Conservation (phyloP, 2,113 vertebrate genomes). For the Equus przewalskii region DNA sequence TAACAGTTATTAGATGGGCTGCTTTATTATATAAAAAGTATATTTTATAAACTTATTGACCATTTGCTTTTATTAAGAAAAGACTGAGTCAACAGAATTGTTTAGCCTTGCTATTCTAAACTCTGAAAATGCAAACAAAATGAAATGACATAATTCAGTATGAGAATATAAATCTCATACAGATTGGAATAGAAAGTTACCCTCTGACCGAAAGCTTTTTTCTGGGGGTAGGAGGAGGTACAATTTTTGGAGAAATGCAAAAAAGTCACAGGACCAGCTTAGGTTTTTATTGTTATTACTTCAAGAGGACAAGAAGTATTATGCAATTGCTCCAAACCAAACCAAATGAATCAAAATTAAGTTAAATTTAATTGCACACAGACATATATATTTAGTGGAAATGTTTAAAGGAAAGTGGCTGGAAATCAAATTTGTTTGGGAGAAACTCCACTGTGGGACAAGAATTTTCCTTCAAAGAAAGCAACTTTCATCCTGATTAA, state of each 20-base stretch:
- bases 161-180: background rate
- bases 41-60: background rate
- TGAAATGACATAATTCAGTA: background rate
- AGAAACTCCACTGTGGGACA: background rate
- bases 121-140: constrained; percentile 39
- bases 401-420: background rate
- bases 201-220: constrained; percentile 1
- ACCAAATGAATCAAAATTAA: constrained; percentile 18
- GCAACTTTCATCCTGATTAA: background rate
- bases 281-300: constrained; percentile 40
- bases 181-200: background rate
- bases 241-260: constrained; percentile 37
- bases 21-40: background rate
- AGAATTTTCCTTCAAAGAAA: background rate
- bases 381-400: background rate
- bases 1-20: background rate
- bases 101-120: background rate
- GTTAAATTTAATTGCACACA: background rate
- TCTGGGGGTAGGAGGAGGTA: accelerated
- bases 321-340: constrained; percentile 35
- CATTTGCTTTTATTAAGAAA: constrained; percentile 36
- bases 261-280: background rate
- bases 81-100: background rate
- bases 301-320: background rate
- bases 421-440: background rate